Evolutionary conservation across 2,113 vertebrate genomes (phyloP).

Genomic region (Eurypyga helias): DNA sequence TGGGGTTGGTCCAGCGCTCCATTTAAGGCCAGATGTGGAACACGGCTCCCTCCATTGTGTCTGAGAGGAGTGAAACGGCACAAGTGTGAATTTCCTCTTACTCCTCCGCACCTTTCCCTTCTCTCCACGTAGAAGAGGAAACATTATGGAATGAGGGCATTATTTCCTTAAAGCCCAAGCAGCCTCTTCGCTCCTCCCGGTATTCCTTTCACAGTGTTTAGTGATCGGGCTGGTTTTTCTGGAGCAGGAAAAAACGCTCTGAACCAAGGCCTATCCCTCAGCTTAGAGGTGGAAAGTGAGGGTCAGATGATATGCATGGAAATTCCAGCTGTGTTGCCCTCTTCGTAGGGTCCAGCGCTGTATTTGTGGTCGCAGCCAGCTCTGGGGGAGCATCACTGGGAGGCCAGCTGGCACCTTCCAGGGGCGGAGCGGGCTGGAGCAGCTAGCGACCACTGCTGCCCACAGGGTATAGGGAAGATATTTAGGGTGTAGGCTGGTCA

Average conservation of each 20-base stretch:
- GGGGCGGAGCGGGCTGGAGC: background rate
- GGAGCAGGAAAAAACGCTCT: background rate
- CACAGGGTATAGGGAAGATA: background rate
- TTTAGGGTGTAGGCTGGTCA: background rate
- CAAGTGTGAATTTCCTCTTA: background rate
- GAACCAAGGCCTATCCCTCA: background rate
- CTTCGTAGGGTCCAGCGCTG: background rate
- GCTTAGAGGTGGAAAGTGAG: background rate
- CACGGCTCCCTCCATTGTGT: fast-evolving
- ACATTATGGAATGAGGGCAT: background rate
- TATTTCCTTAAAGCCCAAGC: background rate
- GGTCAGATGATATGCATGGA: background rate
- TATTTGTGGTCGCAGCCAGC: background rate
- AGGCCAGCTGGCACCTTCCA: background rate
- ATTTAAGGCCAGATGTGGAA: background rate
- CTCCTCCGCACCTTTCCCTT: background rate
- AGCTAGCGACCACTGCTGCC: background rate
- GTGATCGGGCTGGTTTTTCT: background rate
- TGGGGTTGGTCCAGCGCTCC: background rate
- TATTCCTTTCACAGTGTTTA: background rate
- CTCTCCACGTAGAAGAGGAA: background rate
- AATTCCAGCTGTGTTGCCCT: background rate
- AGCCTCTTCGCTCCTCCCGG: background rate
- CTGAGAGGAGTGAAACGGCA: background rate
- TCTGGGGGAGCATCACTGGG: background rate